Base-by-base conservation (phyloP, 2,113 vertebrate genomes). In the Eonycteris spelaea region DNA sequence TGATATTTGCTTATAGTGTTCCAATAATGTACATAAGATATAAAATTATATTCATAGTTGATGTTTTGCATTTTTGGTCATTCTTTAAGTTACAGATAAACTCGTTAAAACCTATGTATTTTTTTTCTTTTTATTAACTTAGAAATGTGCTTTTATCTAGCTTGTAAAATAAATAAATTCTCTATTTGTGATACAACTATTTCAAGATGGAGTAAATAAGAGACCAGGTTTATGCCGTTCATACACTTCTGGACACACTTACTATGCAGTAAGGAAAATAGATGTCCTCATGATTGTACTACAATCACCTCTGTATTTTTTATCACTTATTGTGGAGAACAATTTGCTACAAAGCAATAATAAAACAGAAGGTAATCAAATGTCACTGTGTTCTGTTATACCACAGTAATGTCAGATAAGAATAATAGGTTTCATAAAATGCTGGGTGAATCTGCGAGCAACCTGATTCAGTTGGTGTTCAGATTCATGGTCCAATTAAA, bases 371-470 rank as follows among this genome's bases (percentile, higher is more conserved):
- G 95, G 71, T 97, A 98, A 98, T 98, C 97, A 98, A 98, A 98
- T 97, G 95, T 98, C 97, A 98, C 91, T 92, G 57, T 84, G 91
- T 61, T 74, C 92, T 96, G 77, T 95, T 98, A 96, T 95, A 94
- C 97, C 97, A 88, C 90, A 97, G 70, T 97, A 98, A 96, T 98
- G 98, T 97, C 98, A 97, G 83, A 84, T 98, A 98, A 98, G 98
- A 98, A 88, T 98, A 98, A 98, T 98, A 96, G 97, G 92, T 98
- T 98, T 98, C 97, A 98, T 98, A 98, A 98, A 98, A 97, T 67
- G n/a, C 95, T 91, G 38, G 94, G 92, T 61, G 61, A 96, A 97
- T 93, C 97, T 96, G 67, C 67, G 91, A 98, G 96, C 91, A 97
- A 97, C 92, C 96, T 95, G 94, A 96, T 95, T 95, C 77, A 63